Base-by-base conservation (phyloP, 2,888 invertebrate genomes). In the Apeira syringaria region DNA sequence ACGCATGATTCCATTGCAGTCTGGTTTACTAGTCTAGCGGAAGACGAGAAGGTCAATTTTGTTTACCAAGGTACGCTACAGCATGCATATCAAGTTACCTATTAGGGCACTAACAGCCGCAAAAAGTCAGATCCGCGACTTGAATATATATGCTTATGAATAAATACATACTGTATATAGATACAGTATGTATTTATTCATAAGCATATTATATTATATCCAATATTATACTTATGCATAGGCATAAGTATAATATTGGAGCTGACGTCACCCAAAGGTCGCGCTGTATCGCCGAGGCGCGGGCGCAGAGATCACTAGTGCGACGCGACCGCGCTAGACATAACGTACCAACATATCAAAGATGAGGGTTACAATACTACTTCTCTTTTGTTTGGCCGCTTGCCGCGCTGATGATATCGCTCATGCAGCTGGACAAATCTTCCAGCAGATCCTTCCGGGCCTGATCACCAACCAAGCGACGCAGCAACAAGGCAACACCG, bases 201-300 rank as follows among this genome's bases (percentile, higher is more conserved):
- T n/a, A n/a, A n/a, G n/a, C n/a, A n/a, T n/a, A n/a, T n/a, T n/a
- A n/a, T n/a, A n/a, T n/a, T n/a, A n/a, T n/a, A n/a, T n/a, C n/a
- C n/a, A n/a, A n/a, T n/a, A n/a, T n/a, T n/a, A n/a, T n/a, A n/a
- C n/a, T n/a, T n/a, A n/a, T n/a, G n/a, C n/a, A n/a, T n/a, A n/a
- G n/a, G n/a, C n/a, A n/a, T n/a, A n/a, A n/a, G n/a, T n/a, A n/a
- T n/a, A n/a, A 61, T 64, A 6, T 5, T 7, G 66, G 53, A 54
- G 64, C 64, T 89, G 85, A 88, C 88, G 86, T 89, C 82, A 88
- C 41, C 71, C 70, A 74, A 70, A 88, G 87, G 88, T 88, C 87
- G 76, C 47, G 49, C 62, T 66, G 74, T 80, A 78, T 81, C 80
- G 75, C 66, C 56, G 53, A 57, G 45, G 54, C 65, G 61, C 74